Evolutionary conservation across 2,113 vertebrate genomes (phyloP).

Genomic region (Dasyurus viverrinus): DNA sequence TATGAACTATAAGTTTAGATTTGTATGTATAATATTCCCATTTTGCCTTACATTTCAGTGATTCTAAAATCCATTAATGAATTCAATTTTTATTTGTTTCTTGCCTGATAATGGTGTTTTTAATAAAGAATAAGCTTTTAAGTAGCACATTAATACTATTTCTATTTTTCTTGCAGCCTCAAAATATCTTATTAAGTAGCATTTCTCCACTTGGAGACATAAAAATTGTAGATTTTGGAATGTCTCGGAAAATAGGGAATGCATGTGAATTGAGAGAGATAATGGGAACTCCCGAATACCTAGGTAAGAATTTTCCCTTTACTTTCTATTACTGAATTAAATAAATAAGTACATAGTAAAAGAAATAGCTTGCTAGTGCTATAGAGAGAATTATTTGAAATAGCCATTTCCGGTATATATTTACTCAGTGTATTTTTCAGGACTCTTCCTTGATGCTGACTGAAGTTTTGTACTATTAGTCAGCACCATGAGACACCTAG

Average conservation of each 20-base stretch:
- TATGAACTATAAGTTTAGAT: neutral
- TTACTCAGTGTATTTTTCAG: conserved; percentile 27
- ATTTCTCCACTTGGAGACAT: conserved; percentile 93
- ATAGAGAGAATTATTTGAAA: neutral
- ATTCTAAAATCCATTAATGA: conserved; percentile 3
- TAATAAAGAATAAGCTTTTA: conserved; percentile 2
- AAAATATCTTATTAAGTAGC: conserved; percentile 95
- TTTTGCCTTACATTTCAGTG: neutral
- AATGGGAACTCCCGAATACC: conserved; percentile 96
- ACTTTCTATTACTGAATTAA: conserved; percentile 51
- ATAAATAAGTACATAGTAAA: conserved; percentile 31
- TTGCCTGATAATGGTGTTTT: neutral
- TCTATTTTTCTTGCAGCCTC: conserved; percentile 88
- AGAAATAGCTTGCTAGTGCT: neutral
- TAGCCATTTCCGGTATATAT: conserved; percentile 8
- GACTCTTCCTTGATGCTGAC: neutral
- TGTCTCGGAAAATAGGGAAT: conserved; percentile 92
- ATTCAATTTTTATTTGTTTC: neutral
- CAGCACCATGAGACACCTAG: neutral
- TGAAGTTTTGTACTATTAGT: neutral
- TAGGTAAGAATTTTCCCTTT: conserved; percentile 86
- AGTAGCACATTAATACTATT: conserved; percentile 38
- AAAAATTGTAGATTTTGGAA: conserved; percentile 97
- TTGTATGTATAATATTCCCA: neutral
- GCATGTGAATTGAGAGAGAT: conserved; percentile 92